Percentiles rank a stretch among this genome's conserved stretches.
These are phyloP conservation scores for Dreissena rostriformis DNA, from an alignment of 1,140 invertebrate genomes.

Conservation along the genomic window DNA sequence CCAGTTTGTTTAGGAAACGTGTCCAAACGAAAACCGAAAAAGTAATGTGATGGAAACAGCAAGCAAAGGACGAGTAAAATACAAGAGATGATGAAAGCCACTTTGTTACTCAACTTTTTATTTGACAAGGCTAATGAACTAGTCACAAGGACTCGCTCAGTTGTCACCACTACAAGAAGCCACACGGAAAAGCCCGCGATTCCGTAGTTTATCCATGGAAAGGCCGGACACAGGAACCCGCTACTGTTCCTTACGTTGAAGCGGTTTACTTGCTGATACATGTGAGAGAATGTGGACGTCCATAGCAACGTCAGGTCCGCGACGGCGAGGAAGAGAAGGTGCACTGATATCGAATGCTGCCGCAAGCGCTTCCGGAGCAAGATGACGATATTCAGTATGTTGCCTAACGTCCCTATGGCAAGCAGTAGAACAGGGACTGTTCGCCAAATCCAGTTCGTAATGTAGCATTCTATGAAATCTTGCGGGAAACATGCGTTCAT, in stretches of 20 bases:
- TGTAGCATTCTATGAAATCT: neutral
- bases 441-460: constrained; percentile 16
- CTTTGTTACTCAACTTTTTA: neutral
- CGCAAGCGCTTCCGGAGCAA: neutral
- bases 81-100: neutral
- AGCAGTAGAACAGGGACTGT: neutral
- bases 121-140: neutral
- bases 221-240: neutral
- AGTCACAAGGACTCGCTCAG: neutral
- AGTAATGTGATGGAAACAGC: neutral
- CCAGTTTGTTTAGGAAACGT: too few species aligned
- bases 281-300: neutral
- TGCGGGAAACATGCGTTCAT: too few species aligned
- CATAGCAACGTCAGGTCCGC: neutral
- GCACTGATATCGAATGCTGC: neutral
- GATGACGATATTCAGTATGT: constrained; percentile 10
- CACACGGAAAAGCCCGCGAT: neutral
- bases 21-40: neutral
- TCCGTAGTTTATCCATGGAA: neutral
- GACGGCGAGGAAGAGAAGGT: neutral
- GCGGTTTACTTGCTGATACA: neutral
- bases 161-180: neutral
- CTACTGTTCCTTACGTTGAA: neutral
- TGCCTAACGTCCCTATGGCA: neutral
- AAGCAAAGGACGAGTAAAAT: neutral